phyloP scores from a whole-genome alignment of 1,140 invertebrate genomes.

The Neodiprion lecontei region DNA sequence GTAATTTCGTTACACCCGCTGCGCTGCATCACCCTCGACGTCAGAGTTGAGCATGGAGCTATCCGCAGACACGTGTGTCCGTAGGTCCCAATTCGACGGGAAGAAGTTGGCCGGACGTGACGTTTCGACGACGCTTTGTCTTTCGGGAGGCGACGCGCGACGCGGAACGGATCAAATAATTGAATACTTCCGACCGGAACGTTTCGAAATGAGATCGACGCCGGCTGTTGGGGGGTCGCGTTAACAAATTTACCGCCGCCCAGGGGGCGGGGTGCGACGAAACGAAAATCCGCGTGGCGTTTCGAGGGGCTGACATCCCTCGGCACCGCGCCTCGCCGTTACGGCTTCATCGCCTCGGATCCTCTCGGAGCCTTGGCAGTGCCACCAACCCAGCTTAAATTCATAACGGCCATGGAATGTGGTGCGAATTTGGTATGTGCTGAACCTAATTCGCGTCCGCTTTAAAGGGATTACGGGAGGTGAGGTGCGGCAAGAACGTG shows the following conservation, averaged over 20 bases:
- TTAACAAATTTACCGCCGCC: conserved; percentile 37
- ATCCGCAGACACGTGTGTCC: no score
- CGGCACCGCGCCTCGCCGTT: conserved; percentile 27
- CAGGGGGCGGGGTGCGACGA: not conserved
- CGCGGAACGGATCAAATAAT: conserved; percentile 29
- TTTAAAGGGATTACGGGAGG: conserved; percentile 44
- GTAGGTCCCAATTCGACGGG: no score
- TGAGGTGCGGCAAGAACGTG: not conserved
- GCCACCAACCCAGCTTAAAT: conserved; percentile 36
- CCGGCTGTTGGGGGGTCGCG: conserved; percentile 5
- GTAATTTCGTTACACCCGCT: conserved; percentile 48
- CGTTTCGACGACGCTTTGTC: not conserved
- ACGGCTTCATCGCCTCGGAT: conserved; percentile 35
- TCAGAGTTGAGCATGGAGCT: not conserved
- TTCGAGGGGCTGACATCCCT: conserved; percentile 23
- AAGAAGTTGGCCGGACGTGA: not conserved
- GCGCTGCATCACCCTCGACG: not conserved
- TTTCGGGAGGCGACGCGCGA: not conserved
- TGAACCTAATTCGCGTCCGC: conserved; percentile 50
- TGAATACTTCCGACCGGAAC: conserved; percentile 33
- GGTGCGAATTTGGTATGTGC: conserved; percentile 49
- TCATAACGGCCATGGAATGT: conserved; percentile 48
- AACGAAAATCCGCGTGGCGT: conserved; percentile 15
- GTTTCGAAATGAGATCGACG: conserved; percentile 39
- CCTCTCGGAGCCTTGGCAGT: not conserved